Conservation (phyloP, 2,888 invertebrate species). For the Chrysolina oricalcia region DNA sequence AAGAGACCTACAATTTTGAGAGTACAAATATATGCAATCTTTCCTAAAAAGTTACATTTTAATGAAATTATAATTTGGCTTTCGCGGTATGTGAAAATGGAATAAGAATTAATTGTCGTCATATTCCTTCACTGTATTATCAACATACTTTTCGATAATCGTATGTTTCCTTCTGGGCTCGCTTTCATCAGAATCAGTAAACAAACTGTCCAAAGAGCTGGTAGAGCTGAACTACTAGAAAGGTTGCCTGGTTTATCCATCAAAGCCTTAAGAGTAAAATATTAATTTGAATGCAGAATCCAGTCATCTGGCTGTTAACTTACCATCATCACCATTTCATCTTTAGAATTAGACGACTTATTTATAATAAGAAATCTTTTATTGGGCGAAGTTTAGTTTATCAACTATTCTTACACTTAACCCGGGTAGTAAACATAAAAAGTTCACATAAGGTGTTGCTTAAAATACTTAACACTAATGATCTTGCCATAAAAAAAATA, state of each 20-base stretch:
- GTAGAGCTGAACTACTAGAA: neutral
- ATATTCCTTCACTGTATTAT: neutral
- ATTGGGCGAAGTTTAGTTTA: neutral
- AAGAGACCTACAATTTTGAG: neutral
- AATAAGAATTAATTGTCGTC: neutral
- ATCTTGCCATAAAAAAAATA: no score
- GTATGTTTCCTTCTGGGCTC: neutral
- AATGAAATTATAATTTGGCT: neutral
- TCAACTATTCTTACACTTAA: no score
- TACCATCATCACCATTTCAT: neutral
- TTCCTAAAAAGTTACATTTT: neutral
- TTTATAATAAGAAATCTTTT: neutral
- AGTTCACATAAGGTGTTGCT: no score
- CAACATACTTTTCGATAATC: neutral
- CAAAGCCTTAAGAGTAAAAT: conserved; percentile 3
- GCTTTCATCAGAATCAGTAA: neutral
- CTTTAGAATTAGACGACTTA: neutral
- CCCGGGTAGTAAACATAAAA: neutral
- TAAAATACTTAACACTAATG: no score
- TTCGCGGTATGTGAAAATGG: neutral
- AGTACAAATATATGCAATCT: neutral
- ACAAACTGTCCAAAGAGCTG: neutral
- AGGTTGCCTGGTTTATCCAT: neutral
- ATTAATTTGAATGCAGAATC: neutral
- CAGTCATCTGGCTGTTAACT: neutral